Evolutionary conservation across 2,888 invertebrate genomes (phyloP).

Genomic region (Perdita meconis): DNA sequence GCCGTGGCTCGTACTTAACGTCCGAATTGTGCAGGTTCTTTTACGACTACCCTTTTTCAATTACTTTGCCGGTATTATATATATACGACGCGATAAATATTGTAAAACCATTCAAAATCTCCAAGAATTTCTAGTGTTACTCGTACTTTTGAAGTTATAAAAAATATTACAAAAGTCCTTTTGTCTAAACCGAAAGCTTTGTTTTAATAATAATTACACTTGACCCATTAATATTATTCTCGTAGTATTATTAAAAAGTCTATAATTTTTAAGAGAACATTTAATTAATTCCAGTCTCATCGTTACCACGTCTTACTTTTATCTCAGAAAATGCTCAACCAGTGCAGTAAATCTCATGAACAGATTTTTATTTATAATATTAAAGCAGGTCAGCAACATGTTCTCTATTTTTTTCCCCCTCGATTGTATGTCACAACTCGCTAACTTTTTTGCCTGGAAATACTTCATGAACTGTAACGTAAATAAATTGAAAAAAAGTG

Average conservation of each 20-base stretch:
- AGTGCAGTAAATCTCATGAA: background rate
- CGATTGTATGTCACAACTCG: background rate
- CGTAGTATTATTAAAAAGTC: too few relatives aligned
- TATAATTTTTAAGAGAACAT: too few relatives aligned
- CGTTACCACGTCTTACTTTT: slow-evolving; percentile 5
- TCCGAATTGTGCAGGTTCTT: background rate
- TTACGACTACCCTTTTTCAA: background rate
- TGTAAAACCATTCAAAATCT: too few relatives aligned
- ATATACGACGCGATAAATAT: too few relatives aligned
- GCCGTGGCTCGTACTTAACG: background rate
- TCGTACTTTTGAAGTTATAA: too few relatives aligned
- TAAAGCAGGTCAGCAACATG: slow-evolving; percentile 38
- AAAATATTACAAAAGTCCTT: too few relatives aligned
- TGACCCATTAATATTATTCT: too few relatives aligned
- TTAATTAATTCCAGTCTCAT: background rate
- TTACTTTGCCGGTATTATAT: too few relatives aligned
- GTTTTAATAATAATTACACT: too few relatives aligned
- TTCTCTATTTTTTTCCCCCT: slow-evolving; percentile 48
- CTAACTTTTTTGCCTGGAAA: slow-evolving; percentile 1
- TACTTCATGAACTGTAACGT: slow-evolving; percentile 23
- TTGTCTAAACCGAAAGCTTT: too few relatives aligned
- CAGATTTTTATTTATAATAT: slow-evolving; percentile 44
- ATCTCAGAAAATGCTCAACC: background rate
- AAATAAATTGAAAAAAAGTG: slow-evolving; percentile 1
- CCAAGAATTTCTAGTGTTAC: too few relatives aligned